Base-by-base conservation (phyloP, 2,888 invertebrate genomes). In the Drosophila prolongata region DNA sequence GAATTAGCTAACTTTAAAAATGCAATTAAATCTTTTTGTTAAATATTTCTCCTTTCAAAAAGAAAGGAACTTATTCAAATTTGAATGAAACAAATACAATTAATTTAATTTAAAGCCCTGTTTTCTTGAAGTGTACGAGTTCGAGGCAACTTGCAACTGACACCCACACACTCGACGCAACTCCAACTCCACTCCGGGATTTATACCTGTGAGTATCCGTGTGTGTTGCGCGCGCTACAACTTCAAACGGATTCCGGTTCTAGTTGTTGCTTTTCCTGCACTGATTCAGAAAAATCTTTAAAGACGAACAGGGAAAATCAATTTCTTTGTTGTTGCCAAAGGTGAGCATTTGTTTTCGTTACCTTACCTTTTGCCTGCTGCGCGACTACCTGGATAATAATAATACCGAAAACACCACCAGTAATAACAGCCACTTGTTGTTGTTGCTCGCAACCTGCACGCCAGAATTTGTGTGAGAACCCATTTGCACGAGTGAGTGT, bases 231-330 rank as follows among this genome's bases (percentile, higher is more conserved):
- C 65, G 72, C 72, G 75, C 60, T 76, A 43, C 47, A 78, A 88
- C 88, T 82, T 83, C 83, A 83, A 83, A 83, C 80, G 69, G 70
- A 83, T 87, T 86, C 83, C 87, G 83, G 83, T 83, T 83, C 87
- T 81, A 68, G 35, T 74, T 69, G 38, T 54, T 66, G 38, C 42
- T 60, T 44, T 55, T 68, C 52, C 57, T 86, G 76, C 71, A 86
- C 83, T 80, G 89, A 88, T 83, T 84, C 80, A 88, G 76, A 77
- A 37, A 70, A 76, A 66, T 74, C 53, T 38, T 80, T 75, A 67
- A 77, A 64, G 42, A 69, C 66, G 69, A 69, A 75, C 78, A 79
- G 84, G 78, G 87, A 88, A 83, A 83, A 83, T 86, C 88, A 88
- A 83, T 83, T 88, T 88, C 78, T 76, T 83, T 83, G 87, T 83